Base-by-base conservation (phyloP, 2,113 vertebrate genomes). In the Perccottus glenii region DNA sequence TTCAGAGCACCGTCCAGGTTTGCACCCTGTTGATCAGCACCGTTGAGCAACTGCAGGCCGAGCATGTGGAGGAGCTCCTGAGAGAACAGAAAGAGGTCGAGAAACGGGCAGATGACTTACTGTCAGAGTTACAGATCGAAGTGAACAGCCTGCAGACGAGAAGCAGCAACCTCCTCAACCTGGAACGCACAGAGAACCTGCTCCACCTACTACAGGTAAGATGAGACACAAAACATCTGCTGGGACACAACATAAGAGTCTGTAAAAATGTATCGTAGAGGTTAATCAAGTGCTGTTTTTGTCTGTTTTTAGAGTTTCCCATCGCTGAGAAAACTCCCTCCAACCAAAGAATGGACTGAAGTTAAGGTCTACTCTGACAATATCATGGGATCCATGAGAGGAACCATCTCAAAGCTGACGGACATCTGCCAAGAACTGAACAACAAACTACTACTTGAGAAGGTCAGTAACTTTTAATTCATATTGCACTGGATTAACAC, bases 151-250 rank as follows among this genome's bases (percentile, higher is more conserved):
- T 90, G 11, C 75, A 81, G 57, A 50, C 5, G 9, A 83, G 76
- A 47, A 0, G n/a, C 57, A 64, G 14, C 6, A 82, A 88, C 32
- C 69, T 90, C 66, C 58, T 80, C 19, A 15, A 72, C 12, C 87
- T 89, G 60, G 53, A 78, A 62, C 60, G 55, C 45, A 77, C 9
- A 0, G 58, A 64, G 49, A 83, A 79, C 61, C 70, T 75, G 1
- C 65, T 89, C 2, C 72, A 83, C 45, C 60, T 89, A 19, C 51
- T 88, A 8, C 85, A 86, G 88, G 89, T 91, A 1, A 44, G 63
- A 58, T 11, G 8, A 3, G 38, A 40, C 38, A 40, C 38, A 27
- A 27, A 27, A 27, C 19, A 27, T 27, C 19, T 27, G 19, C n/a
- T n/a, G n/a, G n/a, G n/a, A n/a, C n/a, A n/a, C 19, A 27, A 27